Percentiles rank a stretch among this genome's conserved stretches.
phyloP scores from a whole-genome alignment of 2,113 vertebrate genomes.

The Marmota flaviventris region DNA sequence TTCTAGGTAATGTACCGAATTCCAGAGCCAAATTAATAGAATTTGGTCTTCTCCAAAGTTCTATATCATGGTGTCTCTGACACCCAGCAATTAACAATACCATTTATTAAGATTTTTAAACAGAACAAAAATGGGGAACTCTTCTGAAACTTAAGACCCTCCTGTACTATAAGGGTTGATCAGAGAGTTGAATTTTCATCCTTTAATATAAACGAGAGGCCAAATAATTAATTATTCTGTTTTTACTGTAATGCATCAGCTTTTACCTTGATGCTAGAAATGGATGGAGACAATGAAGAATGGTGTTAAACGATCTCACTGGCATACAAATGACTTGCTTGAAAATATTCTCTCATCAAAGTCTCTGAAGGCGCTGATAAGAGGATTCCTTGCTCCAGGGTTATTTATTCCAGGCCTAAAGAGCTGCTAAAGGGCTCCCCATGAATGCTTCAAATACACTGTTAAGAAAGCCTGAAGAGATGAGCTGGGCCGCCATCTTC shows the following conservation, averaged over 20 bases:
- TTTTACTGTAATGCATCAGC: slow-evolving; percentile 8
- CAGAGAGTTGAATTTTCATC: slow-evolving; percentile 49
- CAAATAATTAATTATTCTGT: slow-evolving; percentile 58
- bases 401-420: not conserved
- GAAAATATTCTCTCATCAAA: not conserved
- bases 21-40: slow-evolving; percentile 3
- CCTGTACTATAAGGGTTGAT: not conserved
- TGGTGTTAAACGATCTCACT: slow-evolving; percentile 3
- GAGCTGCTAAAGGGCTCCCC: not conserved
- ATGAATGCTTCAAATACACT: slow-evolving; percentile 41
- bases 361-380: not conserved
- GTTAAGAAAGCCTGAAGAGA: slow-evolving; percentile 55
- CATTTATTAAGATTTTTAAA: not conserved
- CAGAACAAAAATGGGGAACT: not conserved
- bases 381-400: not conserved
- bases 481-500: not conserved
- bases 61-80: not conserved
- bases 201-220: slow-evolving; percentile 67
- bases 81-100: not conserved
- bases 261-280: slow-evolving; percentile 43
- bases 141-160: not conserved
- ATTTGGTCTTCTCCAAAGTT: not conserved
- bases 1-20: not conserved
- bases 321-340: not conserved
- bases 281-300: slow-evolving; percentile 35